Percentiles rank a stretch among this genome's conserved stretches.
Conservation (phyloP, 2,888 invertebrate genomes). For the Nomada goodeniana region DNA sequence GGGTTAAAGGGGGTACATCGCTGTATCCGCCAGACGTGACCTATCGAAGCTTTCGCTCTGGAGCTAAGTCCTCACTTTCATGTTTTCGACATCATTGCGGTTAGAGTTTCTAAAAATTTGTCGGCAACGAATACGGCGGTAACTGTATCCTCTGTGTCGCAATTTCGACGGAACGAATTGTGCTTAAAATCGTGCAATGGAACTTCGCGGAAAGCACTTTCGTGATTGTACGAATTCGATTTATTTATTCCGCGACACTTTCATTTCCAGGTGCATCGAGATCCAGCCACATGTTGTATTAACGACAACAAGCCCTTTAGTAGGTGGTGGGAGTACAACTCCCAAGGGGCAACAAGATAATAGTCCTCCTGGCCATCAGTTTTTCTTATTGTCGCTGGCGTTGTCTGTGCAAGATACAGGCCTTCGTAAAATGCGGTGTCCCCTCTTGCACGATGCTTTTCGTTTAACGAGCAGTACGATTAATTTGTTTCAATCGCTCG, state of each 20-base stretch:
- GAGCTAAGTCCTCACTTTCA: too few relatives aligned
- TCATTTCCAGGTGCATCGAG: conserved; percentile 60
- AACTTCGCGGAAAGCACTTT: too few relatives aligned
- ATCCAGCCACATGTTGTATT: conserved; percentile 72
- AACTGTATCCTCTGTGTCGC: too few relatives aligned
- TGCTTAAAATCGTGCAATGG: too few relatives aligned
- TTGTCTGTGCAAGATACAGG: neutral
- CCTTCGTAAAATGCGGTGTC: neutral
- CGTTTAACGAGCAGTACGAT: conserved; percentile 39
- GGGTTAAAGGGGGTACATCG: too few relatives aligned
- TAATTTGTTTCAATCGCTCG: conserved; percentile 38
- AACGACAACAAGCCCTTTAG: conserved; percentile 15
- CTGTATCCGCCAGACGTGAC: too few relatives aligned
- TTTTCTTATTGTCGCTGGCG: conserved; percentile 41
- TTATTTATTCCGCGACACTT: neutral
- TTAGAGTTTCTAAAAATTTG: too few relatives aligned
- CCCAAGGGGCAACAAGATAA: conserved; percentile 32
- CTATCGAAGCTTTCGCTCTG: too few relatives aligned
- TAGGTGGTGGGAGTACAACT: neutral
- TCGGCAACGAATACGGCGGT: too few relatives aligned
- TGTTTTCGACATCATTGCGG: too few relatives aligned
- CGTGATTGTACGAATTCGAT: neutral
- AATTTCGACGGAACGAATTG: too few relatives aligned
- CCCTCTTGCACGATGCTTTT: conserved; percentile 28
- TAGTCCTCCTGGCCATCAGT: conserved; percentile 49